Evolutionary conservation across 2,113 vertebrate species (phyloP), one percentile per base, ranked within the genome.

Genomic region (Falcunculus frontatus): DNA sequence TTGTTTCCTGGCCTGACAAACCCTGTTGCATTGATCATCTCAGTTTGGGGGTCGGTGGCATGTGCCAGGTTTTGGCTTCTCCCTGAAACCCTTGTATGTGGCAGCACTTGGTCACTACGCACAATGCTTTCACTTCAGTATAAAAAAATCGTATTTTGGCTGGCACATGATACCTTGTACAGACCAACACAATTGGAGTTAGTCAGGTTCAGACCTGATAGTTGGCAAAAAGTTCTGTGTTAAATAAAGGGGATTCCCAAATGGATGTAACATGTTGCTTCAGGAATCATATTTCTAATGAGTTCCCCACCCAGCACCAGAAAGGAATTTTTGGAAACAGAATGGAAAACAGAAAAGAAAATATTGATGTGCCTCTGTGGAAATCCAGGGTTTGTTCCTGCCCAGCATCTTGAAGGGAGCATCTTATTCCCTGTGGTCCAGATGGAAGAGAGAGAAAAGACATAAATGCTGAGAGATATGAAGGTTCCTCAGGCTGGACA

Each of bases 391-490:
- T 68, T 90, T 92, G 12, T 7, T 88, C 11, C 62, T 46, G 52
- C 62, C 30, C 6, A 32, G 64, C 22, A n/a, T 41, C 30, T 35
- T 59, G 18, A 32, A 29, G 16, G 23, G 30, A 79, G 12, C 23
- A 46, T 42, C 16, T 39, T 75, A 23, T 30, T 13, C 27, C 27
- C 14, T 1, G 1, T 70, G 4, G n/a, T 84, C 42, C 2, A 4
- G 35, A 12, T 49, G 42, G 26, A 62, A 84, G 50, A 77, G 8
- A 59, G 23, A 35, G 18, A 42, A 55, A 68, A 60, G 30, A 30
- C 13, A 44, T 0, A 1, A 13, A 27, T 37, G 16, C 8, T 26
- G 27, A 37, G 23, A 74, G 6, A 10, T 63, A 29, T 1, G 11
- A 13, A 7, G 4, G 11, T 22, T 89, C 7, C 39, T 93, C 25